Percentiles rank a stretch among this genome's conserved stretches.
phyloP scores from a whole-genome alignment of 1,140 invertebrate genomes.

The Pygmarrhopalites habei region DNA sequence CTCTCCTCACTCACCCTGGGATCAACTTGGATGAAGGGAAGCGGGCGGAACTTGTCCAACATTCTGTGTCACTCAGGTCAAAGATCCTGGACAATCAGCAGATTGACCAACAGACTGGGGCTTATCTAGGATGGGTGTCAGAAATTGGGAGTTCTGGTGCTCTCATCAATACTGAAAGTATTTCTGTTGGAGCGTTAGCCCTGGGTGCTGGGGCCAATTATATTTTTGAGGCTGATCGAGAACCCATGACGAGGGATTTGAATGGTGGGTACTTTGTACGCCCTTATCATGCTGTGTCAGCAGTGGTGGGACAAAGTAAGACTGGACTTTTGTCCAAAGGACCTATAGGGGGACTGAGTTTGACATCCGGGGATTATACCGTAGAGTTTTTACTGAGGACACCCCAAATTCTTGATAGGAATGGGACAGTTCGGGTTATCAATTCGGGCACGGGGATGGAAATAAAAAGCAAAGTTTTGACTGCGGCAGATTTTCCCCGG shows the following conservation, averaged over 20 bases:
- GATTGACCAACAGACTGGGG: conserved; percentile 6
- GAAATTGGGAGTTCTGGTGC: conserved; percentile 8
- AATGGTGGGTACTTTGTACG: conserved; percentile 1
- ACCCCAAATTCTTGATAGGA: background rate
- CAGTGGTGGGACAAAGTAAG: background rate
- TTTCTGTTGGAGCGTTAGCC: conserved; percentile 7
- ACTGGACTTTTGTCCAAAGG: background rate
- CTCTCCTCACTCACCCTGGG: background rate
- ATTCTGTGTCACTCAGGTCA: conserved; percentile 16
- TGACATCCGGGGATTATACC: background rate
- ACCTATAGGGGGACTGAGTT: background rate
- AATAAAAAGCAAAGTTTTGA: background rate
- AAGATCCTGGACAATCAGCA: conserved; percentile 22
- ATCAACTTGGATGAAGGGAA: background rate
- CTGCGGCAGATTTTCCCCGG: background rate
- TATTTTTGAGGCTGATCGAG: conserved; percentile 4
- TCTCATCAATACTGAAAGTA: conserved; percentile 17
- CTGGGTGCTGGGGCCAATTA: conserved; percentile 10
- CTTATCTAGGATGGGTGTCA: conserved; percentile 14
- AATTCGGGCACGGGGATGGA: background rate
- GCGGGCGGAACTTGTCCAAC: background rate
- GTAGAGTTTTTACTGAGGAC: conserved; percentile 8
- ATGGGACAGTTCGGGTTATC: background rate
- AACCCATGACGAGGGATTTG: conserved; percentile 6
- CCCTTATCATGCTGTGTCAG: conserved; percentile 5